Percentiles rank a stretch among this genome's conserved stretches.
Conservation (phyloP, 2,888 invertebrate species). For the Tortrix viridana region DNA sequence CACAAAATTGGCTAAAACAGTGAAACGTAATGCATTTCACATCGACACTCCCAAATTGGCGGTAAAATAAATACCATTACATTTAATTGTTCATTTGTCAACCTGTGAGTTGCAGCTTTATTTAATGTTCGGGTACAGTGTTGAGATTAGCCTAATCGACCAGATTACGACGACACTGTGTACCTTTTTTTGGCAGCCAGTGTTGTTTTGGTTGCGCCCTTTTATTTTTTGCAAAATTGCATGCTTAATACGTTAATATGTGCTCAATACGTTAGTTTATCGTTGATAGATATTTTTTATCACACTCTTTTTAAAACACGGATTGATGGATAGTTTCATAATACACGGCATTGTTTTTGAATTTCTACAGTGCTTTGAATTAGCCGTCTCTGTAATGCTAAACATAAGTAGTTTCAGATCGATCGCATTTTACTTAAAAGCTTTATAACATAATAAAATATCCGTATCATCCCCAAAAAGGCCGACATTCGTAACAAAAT, state of each 20-base stretch:
- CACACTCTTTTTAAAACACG: too few species aligned
- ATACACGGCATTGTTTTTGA: too few species aligned
- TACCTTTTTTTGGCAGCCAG: slow-evolving; percentile 6
- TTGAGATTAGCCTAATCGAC: slow-evolving; percentile 14
- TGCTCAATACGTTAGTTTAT: too few species aligned
- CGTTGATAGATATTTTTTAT: too few species aligned
- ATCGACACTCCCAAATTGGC: slow-evolving; percentile 7
- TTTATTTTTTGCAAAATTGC: background rate
- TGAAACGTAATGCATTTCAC: slow-evolving; percentile 7
- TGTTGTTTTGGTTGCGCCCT: background rate
- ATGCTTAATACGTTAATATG: background rate
- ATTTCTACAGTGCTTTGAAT: too few species aligned
- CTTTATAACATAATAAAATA: slow-evolving; percentile 7
- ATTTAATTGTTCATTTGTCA: slow-evolving; percentile 28
- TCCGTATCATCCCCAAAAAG: slow-evolving; percentile 14
- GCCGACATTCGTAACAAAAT: slow-evolving; percentile 7
- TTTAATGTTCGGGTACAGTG: slow-evolving; percentile 2
- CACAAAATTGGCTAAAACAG: background rate
- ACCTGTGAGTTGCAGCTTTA: slow-evolving; percentile 16
- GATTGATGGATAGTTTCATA: too few species aligned
- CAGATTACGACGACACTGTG: slow-evolving; percentile 7
- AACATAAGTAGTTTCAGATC: too few species aligned
- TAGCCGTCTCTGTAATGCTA: too few species aligned
- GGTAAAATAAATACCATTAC: slow-evolving; percentile 15
- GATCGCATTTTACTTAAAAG: background rate